Conservation (phyloP, 2,113 vertebrate species). For the Chaetorhynchus papuensis region DNA sequence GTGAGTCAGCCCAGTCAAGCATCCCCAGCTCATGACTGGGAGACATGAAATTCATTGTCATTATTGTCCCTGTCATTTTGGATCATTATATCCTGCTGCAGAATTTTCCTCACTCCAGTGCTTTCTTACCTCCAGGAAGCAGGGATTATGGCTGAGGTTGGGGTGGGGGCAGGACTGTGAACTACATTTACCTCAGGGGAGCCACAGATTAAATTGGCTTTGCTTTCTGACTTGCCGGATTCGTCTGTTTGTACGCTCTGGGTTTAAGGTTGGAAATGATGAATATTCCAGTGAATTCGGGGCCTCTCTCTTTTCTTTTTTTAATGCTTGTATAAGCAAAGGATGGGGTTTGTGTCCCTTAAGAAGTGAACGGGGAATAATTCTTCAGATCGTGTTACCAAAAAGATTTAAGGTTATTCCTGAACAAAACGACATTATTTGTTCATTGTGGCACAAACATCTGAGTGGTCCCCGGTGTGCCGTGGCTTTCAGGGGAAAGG, state of each 20-base stretch:
- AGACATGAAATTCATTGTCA: conserved; percentile 99
- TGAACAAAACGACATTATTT: not conserved
- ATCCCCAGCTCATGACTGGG: conserved; percentile 90
- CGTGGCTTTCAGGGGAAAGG: not conserved
- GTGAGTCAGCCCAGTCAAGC: conserved; percentile 95
- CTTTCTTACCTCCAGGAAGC: conserved; percentile 92
- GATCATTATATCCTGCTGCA: conserved; percentile 92
- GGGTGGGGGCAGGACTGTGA: conserved; percentile 79
- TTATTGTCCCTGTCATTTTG: conserved; percentile 99
- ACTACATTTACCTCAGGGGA: conserved; percentile 87
- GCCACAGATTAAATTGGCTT: conserved; percentile 90
- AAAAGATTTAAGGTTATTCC: conserved; percentile 33
- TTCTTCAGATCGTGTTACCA: not conserved
- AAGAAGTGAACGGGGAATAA: conserved; percentile 25
- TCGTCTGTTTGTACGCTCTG: conserved; percentile 74
- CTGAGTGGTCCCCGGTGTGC: not conserved
- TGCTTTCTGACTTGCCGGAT: conserved; percentile 80
- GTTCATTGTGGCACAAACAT: not conserved
- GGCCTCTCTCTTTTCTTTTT: conserved; percentile 6
- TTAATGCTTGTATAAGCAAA: conserved; percentile 38
- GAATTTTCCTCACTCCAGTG: conserved; percentile 96
- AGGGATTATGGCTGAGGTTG: conserved; percentile 85
- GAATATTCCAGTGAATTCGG: conserved; percentile 69
- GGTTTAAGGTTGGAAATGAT: conserved; percentile 74
- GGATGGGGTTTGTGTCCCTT: not conserved